Evolutionary conservation across 1,140 invertebrate genomes (phyloP), one percentile per base, ranked within the genome.

Genomic region (Mactra quadrangularis): DNA sequence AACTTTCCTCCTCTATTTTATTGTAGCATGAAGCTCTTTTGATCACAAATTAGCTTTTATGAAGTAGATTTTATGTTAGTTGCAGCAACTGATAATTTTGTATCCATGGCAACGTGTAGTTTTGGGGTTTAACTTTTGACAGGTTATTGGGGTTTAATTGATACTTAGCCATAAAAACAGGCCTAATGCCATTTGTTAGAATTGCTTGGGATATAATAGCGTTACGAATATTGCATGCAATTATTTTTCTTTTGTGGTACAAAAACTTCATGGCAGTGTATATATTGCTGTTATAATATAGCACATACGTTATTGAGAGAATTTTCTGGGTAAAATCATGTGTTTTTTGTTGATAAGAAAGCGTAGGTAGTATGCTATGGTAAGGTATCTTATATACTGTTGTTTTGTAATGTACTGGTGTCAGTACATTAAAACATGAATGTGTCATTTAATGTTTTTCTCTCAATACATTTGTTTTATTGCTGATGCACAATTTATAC

Each of bases 1-100:
- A 78, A 57, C 76, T 78, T 78, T 53, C 52, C 66, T 62, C 64
- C 31, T 53, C 68, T 62, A 50, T 38, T 82, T 82, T 82, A 82
- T 82, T 64, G 22, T 45, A 50, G 13, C 50, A 41, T 62, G 57
- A 62, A 52, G 45, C 45, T 82, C 68, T 62, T 82, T 82, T 71
- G 70, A 82, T 82, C 79, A 66, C 79, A 82, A 82, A 82, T 82
- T 82, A 59, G 59, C 68, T 71, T 82, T 82, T 82, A 82, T 82
- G 79, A 82, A 75, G 71, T 53, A 50, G 45, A 62, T 82, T 82
- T 82, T 74, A 82, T 82, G 79, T 64, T 60, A 50, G 35, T 55
- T 74, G 53, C 59, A 53, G 59, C 79, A 75, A 66, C 79, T 82
- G 70, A 82, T 82, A 82, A 82, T 82, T 82, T 57, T 62, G 79